phyloP scores from a whole-genome alignment of 2,888 invertebrate species.

The Orchestes rusci region DNA sequence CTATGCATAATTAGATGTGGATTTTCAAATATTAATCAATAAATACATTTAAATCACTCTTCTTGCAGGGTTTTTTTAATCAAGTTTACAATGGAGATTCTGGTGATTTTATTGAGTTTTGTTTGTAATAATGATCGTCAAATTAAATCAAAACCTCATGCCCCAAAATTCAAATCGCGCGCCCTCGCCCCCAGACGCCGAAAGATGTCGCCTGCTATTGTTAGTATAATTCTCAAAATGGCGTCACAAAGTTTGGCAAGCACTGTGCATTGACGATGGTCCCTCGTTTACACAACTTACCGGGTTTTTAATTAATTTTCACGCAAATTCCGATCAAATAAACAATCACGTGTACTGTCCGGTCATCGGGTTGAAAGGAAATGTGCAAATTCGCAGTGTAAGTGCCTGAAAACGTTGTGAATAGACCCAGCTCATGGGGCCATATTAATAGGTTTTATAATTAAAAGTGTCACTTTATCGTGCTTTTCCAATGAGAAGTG shows the following conservation, averaged over 20 bases:
- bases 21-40: too few relatives aligned
- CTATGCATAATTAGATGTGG: not conserved
- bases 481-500: slow-evolving; percentile 39
- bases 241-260: slow-evolving; percentile 60
- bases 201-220: slow-evolving; percentile 61
- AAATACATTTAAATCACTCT: too few relatives aligned
- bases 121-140: too few relatives aligned
- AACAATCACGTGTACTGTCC: too few relatives aligned
- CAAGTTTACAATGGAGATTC: too few relatives aligned
- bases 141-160: too few relatives aligned
- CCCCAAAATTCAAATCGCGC: slow-evolving; percentile 30
- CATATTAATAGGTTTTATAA: slow-evolving; percentile 52
- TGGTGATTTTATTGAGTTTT: too few relatives aligned
- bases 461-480: slow-evolving; percentile 30
- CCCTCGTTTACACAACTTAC: too few relatives aligned
- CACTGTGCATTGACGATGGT: too few relatives aligned
- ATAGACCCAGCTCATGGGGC: slow-evolving; percentile 45
- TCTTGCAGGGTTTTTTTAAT: not conserved
- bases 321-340: too few relatives aligned
- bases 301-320: too few relatives aligned
- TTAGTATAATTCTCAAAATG: slow-evolving; percentile 58
- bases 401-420: slow-evolving; percentile 28
- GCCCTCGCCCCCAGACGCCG: slow-evolving; percentile 35
- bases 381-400: slow-evolving; percentile 34
- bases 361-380: too few relatives aligned